Evolutionary conservation across 2,888 invertebrate species (phyloP).

Genomic region (Scotopteryx bipunctaria): DNA sequence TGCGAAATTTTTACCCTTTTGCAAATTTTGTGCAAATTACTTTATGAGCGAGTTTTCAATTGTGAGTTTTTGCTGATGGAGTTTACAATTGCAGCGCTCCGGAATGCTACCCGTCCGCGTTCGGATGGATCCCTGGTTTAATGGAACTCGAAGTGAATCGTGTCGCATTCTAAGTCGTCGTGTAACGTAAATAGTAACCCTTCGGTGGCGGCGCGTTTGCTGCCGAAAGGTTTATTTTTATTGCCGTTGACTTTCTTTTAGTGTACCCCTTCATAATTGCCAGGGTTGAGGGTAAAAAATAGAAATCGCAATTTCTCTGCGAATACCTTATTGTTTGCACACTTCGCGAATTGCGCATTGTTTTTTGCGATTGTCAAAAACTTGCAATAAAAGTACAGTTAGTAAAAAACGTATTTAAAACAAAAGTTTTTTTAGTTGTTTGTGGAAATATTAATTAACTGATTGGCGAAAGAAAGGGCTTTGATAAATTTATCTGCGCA

Average conservation of each 20-base stretch:
- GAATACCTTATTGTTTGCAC: constrained; percentile 55
- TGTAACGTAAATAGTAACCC: constrained; percentile 78
- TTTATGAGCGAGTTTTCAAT: constrained; percentile 72
- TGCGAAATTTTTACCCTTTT: constrained; percentile 74
- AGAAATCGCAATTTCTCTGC: constrained; percentile 56
- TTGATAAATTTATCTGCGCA: constrained; percentile 63
- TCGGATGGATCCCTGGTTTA: constrained; percentile 56
- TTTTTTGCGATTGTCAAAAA: constrained; percentile 44
- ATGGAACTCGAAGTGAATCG: constrained; percentile 53
- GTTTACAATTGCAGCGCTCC: constrained; percentile 65
- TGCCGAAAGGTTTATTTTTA: constrained; percentile 81
- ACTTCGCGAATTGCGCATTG: constrained; percentile 47
- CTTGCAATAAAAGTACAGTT: constrained; percentile 34
- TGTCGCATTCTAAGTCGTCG: constrained; percentile 63
- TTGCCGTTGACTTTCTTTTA: constrained; percentile 74
- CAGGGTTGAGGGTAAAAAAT: constrained; percentile 64
- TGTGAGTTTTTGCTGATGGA: constrained; percentile 56
- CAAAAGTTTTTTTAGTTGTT: constrained; percentile 20
- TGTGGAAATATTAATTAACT: constrained; percentile 32
- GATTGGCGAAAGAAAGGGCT: constrained; percentile 23
- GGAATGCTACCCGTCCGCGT: constrained; percentile 55
- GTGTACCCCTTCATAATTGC: constrained; percentile 76
- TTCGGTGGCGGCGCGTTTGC: constrained; percentile 74
- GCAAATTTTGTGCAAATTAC: constrained; percentile 81
- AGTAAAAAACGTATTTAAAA: background rate